phyloP scores from a whole-genome alignment of 2,113 vertebrate genomes.

The Smithornis capensis region DNA sequence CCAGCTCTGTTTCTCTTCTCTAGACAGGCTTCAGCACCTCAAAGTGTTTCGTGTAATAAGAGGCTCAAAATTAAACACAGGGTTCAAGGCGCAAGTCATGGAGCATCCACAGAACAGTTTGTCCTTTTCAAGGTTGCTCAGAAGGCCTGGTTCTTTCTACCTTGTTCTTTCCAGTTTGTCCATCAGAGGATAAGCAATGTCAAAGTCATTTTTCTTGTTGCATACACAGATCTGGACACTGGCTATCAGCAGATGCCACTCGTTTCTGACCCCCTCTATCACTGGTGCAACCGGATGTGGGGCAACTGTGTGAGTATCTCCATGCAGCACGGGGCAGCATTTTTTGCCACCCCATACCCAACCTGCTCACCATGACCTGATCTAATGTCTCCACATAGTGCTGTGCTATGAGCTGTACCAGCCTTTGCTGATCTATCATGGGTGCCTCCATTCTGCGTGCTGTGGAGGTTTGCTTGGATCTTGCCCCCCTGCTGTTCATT shows the following conservation, averaged over 20 bases:
- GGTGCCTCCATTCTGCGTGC: fast-evolving
- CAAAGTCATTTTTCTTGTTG: neutral
- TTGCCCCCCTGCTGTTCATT: neutral
- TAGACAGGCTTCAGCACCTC: neutral
- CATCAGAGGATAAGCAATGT: neutral
- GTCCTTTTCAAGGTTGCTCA: neutral
- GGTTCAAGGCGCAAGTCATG: fast-evolving
- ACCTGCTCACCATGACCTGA: neutral
- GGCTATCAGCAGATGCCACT: neutral
- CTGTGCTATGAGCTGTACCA: neutral
- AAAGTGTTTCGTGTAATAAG: too few relatives aligned
- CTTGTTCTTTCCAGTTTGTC: neutral
- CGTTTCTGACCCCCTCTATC: neutral
- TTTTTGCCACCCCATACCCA: neutral
- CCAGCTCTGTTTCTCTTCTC: neutral
- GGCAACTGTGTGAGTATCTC: neutral
- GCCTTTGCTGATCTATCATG: neutral
- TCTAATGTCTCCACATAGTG: fast-evolving
- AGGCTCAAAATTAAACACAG: neutral
- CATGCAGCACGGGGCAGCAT: fast-evolving
- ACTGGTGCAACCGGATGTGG: neutral
- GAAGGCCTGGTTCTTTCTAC: neutral
- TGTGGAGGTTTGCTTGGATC: neutral
- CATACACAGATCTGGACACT: fast-evolving
- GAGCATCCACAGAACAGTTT: neutral